phyloP scores from a whole-genome alignment of 2,113 vertebrate genomes.

The Oryctolagus cuniculus region DNA sequence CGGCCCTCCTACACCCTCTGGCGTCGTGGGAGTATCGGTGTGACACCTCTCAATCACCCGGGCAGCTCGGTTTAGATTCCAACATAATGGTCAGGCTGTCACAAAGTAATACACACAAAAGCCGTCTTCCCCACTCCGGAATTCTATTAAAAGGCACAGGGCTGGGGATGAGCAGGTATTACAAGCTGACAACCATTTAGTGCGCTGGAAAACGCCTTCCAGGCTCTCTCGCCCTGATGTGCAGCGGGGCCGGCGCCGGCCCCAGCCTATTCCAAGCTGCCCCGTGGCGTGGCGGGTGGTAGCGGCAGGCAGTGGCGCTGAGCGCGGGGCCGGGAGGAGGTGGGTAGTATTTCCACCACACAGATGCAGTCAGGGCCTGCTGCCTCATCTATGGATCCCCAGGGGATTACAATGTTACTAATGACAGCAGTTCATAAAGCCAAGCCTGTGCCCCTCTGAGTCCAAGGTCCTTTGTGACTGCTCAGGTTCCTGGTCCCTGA shows the following conservation, averaged over 20 bases:
- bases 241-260: background rate
- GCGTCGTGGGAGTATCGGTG: background rate
- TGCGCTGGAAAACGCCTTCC: background rate
- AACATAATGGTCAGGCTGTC: slow-evolving; percentile 22
- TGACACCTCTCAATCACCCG: background rate
- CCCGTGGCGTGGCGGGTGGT: too few species aligned
- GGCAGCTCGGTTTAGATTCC: slow-evolving; percentile 41
- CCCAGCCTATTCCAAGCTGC: background rate
- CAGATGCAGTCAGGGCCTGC: background rate
- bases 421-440: background rate
- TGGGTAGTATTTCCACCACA: background rate
- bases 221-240: background rate
- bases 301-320: background rate
- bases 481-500: background rate
- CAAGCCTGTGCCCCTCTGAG: background rate
- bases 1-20: background rate
- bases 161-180: too few species aligned
- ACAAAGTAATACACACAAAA: slow-evolving; percentile 6
- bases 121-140: background rate
- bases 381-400: background rate
- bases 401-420: background rate
- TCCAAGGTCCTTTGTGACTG: background rate
- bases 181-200: too few species aligned
- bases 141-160: background rate
- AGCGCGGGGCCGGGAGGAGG: background rate